Conservation (phyloP, 1,140 invertebrate species). For the Zeugodacus cucurbitae region DNA sequence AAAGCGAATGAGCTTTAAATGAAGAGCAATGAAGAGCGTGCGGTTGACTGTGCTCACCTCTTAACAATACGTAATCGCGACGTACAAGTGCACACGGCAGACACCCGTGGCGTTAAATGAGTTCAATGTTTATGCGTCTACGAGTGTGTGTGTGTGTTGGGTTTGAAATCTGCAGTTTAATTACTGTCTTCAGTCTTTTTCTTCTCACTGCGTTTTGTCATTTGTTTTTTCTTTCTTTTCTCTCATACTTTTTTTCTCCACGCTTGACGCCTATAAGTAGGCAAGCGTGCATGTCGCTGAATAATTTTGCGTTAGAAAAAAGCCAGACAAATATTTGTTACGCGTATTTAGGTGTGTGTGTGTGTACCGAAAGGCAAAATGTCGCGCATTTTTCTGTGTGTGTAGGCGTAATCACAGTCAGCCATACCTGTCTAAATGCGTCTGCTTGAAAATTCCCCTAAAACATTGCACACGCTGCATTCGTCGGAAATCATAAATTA, state of each 20-base stretch:
- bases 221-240: neutral
- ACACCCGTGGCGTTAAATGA: neutral
- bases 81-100: neutral
- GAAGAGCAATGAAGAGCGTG: neutral
- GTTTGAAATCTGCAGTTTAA: neutral
- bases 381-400: too few species aligned
- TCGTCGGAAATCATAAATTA: neutral
- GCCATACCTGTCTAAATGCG: too few species aligned
- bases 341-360: too few species aligned
- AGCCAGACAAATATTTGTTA: neutral
- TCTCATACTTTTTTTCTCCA: neutral
- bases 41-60: neutral
- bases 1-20: neutral
- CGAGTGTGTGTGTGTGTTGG: neutral
- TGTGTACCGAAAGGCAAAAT: too few species aligned
- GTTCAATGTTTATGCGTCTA: neutral
- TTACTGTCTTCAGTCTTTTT: neutral
- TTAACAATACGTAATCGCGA: neutral
- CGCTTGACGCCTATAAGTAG: too few species aligned
- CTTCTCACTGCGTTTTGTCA: neutral
- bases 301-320: neutral
- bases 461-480: too few species aligned
- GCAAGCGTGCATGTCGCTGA: neutral
- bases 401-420: too few species aligned
- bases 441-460: too few species aligned